Conservation (phyloP, 2,888 invertebrate genomes). For the Clanis bilineata region DNA sequence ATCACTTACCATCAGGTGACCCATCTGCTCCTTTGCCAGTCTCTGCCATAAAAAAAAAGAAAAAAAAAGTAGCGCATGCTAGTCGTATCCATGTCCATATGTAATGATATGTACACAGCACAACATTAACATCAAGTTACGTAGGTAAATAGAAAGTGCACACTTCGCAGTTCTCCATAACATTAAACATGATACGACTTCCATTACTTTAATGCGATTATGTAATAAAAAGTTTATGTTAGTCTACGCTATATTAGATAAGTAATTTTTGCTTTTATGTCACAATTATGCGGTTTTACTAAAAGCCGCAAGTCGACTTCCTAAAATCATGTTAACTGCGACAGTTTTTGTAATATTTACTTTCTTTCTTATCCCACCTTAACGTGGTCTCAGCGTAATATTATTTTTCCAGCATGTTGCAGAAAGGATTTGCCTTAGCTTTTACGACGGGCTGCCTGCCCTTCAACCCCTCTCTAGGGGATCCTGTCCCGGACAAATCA, state of each 20-base stretch:
- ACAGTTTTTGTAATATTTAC: too few species aligned
- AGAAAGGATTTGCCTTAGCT: too few species aligned
- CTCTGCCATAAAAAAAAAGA: too few species aligned
- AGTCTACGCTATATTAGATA: neutral
- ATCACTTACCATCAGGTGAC: too few species aligned
- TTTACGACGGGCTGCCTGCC: too few species aligned
- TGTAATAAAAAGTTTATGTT: neutral
- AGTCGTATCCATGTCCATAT: neutral
- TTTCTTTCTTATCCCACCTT: too few species aligned
- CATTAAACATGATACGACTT: neutral
- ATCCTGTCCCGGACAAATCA: too few species aligned
- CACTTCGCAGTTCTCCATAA: neutral
- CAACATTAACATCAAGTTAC: neutral
- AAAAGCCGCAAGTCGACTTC: neutral
- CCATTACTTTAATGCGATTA: neutral
- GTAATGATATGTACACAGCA: neutral
- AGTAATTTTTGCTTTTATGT: neutral
- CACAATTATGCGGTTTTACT: neutral
- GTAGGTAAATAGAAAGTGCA: slow-evolving; percentile 2
- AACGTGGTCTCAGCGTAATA: too few species aligned
- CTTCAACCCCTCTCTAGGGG: too few species aligned
- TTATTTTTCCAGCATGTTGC: too few species aligned
- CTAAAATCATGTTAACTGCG: too few species aligned
- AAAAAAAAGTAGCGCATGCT: neutral
- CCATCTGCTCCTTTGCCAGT: too few species aligned